Evolutionary conservation across 2,113 vertebrate genomes (phyloP).

Genomic region (Brachyhypopomus occidentalis): DNA sequence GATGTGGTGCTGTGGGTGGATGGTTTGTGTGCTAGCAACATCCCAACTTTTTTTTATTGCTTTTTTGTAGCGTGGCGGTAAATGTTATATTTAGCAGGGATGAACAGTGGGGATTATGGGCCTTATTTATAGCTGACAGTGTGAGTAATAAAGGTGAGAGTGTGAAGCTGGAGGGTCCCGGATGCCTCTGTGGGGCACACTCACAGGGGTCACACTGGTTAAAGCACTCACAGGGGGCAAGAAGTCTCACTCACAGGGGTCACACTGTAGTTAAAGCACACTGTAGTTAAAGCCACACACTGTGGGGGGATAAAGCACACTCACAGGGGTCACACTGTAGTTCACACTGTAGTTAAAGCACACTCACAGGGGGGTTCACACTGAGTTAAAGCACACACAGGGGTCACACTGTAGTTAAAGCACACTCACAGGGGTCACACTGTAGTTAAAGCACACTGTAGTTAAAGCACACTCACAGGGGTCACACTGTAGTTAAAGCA

Average conservation of each 20-base stretch:
- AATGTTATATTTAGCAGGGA: constrained; percentile 68
- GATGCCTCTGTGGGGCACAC: not conserved
- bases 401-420: no score
- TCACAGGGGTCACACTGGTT: no score
- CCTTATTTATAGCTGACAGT: constrained; percentile 74
- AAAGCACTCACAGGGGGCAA: no score
- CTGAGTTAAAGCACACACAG: no score
- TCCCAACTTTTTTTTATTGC: constrained; percentile 46
- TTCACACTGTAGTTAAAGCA: no score
- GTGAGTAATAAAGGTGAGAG: constrained; percentile 73
- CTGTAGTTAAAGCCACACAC: no score
- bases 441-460: not conserved
- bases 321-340: no score
- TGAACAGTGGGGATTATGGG: constrained; percentile 64
- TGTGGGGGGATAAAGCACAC: no score
- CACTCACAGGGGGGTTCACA: no score
- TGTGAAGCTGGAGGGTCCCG: constrained; percentile 60
- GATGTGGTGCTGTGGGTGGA: not conserved
- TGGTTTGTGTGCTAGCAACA: not conserved
- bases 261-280: no score
- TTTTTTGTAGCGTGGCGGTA: constrained; percentile 59
- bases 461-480: not conserved
- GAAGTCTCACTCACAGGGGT: no score
- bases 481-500: not conserved
- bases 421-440: no score